phyloP scores from a whole-genome alignment of 2,888 invertebrate genomes.

The Hydrotaea cyrtoneurina region DNA sequence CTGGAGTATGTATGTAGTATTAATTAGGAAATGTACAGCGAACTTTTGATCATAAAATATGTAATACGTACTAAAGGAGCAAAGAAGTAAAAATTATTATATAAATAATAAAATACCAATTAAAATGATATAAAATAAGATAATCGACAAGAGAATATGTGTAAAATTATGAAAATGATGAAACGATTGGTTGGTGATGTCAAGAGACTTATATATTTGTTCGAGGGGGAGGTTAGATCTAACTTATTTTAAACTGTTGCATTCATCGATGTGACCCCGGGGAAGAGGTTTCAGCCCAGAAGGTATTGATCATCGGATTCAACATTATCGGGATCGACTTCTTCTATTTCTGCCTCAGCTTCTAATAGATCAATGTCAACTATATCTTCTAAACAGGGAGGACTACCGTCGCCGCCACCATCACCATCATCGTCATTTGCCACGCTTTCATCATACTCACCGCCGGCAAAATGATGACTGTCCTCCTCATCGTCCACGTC shows the following conservation, averaged over 20 bases:
- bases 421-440: not conserved
- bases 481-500: conserved; percentile 55
- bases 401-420: conserved; percentile 39
- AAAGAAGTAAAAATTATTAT: too few species aligned
- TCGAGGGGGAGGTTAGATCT: not conserved
- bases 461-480: not conserved
- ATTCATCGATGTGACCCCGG: not conserved
- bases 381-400: conserved; percentile 43
- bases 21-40: conserved; percentile 1
- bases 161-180: conserved; percentile 7
- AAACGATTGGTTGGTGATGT: not conserved
- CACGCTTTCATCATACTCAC: conserved; percentile 28
- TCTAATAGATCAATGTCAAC: conserved; percentile 60
- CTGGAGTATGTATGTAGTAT: not conserved
- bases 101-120: too few species aligned
- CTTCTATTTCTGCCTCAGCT: conserved; percentile 64
- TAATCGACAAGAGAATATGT: not conserved
- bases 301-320: conserved; percentile 69
- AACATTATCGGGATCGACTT: conserved; percentile 64
- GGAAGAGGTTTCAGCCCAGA: conserved; percentile 59
- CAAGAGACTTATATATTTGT: not conserved
- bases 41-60: not conserved
- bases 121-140: not conserved
- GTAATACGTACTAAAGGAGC: not conserved
- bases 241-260: not conserved